Conservation (phyloP, 2,113 vertebrate genomes). For the Vulpes vulpes region DNA sequence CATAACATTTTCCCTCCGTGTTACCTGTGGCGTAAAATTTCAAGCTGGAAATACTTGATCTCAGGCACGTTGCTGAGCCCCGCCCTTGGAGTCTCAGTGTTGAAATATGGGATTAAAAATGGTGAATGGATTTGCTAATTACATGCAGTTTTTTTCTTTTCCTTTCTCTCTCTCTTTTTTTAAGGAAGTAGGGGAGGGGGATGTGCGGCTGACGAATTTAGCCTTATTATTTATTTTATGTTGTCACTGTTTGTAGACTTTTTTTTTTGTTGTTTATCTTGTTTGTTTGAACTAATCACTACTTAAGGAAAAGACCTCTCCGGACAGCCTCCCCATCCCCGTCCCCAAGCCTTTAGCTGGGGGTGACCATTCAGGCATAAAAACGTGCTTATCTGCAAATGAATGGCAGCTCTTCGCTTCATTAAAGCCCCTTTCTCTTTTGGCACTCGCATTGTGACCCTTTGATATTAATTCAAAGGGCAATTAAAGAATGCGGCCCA, state of each 20-base stretch:
- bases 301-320: slow-evolving; percentile 84
- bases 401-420: slow-evolving; percentile 99
- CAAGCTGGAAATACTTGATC: background rate
- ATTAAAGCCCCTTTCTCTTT: slow-evolving; percentile 99
- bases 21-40: background rate
- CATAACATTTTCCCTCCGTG: background rate
- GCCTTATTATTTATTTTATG: slow-evolving; percentile 84
- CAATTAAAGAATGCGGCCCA: slow-evolving; percentile 99
- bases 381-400: slow-evolving; percentile 99
- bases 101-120: slow-evolving; percentile 66
- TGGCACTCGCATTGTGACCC: slow-evolving; percentile 99
- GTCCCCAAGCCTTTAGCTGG: slow-evolving; percentile 86
- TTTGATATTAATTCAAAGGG: slow-evolving; percentile 99
- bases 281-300: slow-evolving; percentile 92
- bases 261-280: slow-evolving; percentile 87
- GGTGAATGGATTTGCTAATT: slow-evolving; percentile 63
- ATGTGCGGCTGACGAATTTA: background rate
- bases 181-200: background rate
- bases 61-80: background rate
- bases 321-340: slow-evolving; percentile 80
- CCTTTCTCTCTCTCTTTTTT: background rate
- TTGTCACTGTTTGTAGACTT: slow-evolving; percentile 80
- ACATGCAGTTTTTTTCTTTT: slow-evolving; percentile 20
- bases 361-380: slow-evolving; percentile 92
- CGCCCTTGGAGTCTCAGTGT: slow-evolving; percentile 41